These are phyloP conservation scores for Malurus melanocephalus DNA, from an alignment of 2,113 vertebrate species.

Conservation along the genomic window DNA sequence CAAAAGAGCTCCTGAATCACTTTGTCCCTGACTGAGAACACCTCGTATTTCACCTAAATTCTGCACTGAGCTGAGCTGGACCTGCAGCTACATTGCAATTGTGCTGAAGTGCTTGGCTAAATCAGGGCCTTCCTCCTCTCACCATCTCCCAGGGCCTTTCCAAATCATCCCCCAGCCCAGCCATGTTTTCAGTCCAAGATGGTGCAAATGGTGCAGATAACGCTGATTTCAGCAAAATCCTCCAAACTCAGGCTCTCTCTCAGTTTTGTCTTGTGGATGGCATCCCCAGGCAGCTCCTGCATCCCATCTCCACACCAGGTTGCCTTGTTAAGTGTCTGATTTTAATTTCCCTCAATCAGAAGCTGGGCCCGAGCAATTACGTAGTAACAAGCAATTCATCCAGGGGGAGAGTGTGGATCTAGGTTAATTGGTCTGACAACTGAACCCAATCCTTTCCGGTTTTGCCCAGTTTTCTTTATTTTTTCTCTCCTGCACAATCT, in stretches of 20 bases:
- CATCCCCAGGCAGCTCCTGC: not conserved
- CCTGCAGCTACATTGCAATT: not conserved
- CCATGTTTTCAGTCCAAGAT: not conserved
- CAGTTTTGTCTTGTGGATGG: not conserved
- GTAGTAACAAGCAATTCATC: slow-evolving; percentile 46
- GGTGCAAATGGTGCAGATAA: not conserved
- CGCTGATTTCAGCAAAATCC: not conserved
- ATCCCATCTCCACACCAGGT: not conserved
- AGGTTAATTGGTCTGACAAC: slow-evolving; percentile 61
- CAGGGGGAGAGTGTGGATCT: slow-evolving; percentile 30
- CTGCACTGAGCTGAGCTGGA: not conserved
- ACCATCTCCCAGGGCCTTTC: not conserved
- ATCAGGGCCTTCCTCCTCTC: not conserved
- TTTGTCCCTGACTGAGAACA: not conserved
- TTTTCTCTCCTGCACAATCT: not conserved
- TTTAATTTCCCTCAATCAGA: slow-evolving; percentile 54
- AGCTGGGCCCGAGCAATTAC: slow-evolving; percentile 43
- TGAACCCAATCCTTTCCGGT: slow-evolving; percentile 49
- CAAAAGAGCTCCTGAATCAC: not conserved
- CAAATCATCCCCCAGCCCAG: not conserved
- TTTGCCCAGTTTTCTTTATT: slow-evolving; percentile 47
- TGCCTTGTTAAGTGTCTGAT: slow-evolving; percentile 45
- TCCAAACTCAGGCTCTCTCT: not conserved
- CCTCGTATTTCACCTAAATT: not conserved
- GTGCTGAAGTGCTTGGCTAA: not conserved